A percentile compares a stretch with the other conserved stretches of the same genome.
Evolutionary conservation across 2,888 invertebrate species (phyloP).

Genomic region (Cheilosia vernalis): DNA sequence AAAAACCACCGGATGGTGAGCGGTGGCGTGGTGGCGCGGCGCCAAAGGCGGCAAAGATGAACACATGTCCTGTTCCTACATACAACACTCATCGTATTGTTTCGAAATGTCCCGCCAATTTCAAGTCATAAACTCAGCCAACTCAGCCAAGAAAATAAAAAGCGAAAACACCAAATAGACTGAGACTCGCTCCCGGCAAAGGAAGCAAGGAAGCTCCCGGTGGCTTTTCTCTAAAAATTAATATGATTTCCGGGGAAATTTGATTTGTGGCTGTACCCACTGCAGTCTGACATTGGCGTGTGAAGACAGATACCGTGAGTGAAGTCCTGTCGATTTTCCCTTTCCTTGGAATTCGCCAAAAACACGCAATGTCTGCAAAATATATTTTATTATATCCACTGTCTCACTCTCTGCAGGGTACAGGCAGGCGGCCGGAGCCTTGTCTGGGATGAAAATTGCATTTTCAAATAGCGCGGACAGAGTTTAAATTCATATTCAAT

Average conservation of each 20-base stretch:
- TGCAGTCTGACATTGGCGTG: constrained; percentile 62
- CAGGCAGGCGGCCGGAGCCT: not conserved
- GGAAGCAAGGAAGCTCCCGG: constrained; percentile 42
- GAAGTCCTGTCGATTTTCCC: constrained; percentile 62
- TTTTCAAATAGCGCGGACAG: constrained; percentile 35
- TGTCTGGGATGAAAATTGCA: constrained; percentile 61
- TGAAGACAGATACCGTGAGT: not conserved
- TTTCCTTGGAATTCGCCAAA: constrained; percentile 51
- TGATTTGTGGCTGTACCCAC: constrained; percentile 58
- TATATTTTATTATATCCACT: constrained; percentile 68
- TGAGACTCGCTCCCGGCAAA: constrained; percentile 31
- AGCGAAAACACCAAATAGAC: constrained; percentile 38
- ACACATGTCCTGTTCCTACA: constrained; percentile 18
- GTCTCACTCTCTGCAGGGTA: not conserved
- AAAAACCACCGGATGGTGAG: not conserved
- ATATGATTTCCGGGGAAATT: constrained; percentile 69
- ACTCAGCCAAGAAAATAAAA: constrained; percentile 28
- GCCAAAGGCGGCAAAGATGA: constrained; percentile 16
- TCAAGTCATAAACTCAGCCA: constrained; percentile 18
- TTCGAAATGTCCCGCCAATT: constrained; percentile 52
- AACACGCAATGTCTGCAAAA: constrained; percentile 72
- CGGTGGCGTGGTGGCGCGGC: constrained; percentile 17
- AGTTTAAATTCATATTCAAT: constrained; percentile 28
- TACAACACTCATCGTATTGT: constrained; percentile 36
- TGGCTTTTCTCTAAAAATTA: constrained; percentile 59